Evolutionary conservation across 2,113 vertebrate genomes (phyloP).

Genomic region (Lasiurus cinereus): DNA sequence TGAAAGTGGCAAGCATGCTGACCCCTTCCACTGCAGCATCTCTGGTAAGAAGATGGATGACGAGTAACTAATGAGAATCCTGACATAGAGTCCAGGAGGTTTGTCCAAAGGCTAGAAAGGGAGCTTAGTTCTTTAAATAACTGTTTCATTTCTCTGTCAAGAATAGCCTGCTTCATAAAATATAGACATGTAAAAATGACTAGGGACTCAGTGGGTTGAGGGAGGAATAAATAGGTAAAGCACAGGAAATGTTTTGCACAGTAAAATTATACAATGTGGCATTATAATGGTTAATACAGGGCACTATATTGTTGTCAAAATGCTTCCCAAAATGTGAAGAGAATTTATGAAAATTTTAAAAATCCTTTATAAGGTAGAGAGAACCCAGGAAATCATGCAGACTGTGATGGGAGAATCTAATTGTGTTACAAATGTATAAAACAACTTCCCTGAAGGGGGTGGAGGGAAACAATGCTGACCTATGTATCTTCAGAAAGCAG

Average conservation of each 20-base stretch:
- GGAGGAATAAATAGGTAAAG: not conserved
- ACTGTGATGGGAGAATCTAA: not conserved
- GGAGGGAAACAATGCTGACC: not conserved
- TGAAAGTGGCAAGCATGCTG: constrained; percentile 86
- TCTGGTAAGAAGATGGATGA: constrained; percentile 87
- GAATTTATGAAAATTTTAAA: not conserved
- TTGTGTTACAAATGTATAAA: not conserved
- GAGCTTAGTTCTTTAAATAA: not conserved
- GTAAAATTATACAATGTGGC: not conserved
- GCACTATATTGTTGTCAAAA: not conserved
- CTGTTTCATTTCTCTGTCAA: not conserved
- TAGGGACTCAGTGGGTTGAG: not conserved
- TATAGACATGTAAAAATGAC: not conserved
- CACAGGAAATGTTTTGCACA: not conserved
- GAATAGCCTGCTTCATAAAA: not conserved
- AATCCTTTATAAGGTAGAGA: not conserved
- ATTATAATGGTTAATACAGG: not conserved
- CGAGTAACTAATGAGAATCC: not conserved
- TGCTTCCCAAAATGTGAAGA: not conserved
- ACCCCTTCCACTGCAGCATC: constrained; percentile 88
- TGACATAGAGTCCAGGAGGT: not conserved
- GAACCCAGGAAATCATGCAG: not conserved
- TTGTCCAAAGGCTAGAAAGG: not conserved
- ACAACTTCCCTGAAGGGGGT: not conserved
- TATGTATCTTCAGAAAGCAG: constrained; percentile 29